A percentile compares a stretch with the other conserved stretches of the same genome.
These are phyloP conservation scores for Platycheirus albimanus DNA, from an alignment of 2,888 invertebrate genomes.

Conservation along the genomic window DNA sequence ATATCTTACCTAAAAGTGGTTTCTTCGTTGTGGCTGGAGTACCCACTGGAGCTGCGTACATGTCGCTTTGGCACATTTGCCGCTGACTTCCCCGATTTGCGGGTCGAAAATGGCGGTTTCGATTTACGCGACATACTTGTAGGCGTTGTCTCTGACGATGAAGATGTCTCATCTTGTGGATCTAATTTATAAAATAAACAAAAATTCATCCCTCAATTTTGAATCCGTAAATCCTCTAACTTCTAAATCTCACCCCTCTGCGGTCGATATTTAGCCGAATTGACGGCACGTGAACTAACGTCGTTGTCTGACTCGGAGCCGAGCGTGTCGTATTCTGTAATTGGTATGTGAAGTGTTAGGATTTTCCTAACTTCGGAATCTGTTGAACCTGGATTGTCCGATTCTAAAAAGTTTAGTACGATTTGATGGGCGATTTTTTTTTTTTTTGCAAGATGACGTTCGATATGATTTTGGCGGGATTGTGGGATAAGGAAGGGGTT, in stretches of 20 bases:
- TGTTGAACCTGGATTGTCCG: slow-evolving; percentile 97
- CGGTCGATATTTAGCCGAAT: slow-evolving; percentile 82
- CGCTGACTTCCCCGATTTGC: slow-evolving; percentile 86
- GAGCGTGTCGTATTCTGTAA: slow-evolving; percentile 95
- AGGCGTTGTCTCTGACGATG: slow-evolving; percentile 90
- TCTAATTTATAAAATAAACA: slow-evolving; percentile 80
- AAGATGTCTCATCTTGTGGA: slow-evolving; percentile 90
- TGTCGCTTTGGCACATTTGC: slow-evolving; percentile 87
- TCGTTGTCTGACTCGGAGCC: slow-evolving; percentile 93
- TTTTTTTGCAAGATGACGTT: slow-evolving; percentile 76
- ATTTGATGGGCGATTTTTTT: slow-evolving; percentile 81
- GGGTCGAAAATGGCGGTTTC: slow-evolving; percentile 88
- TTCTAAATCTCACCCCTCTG: slow-evolving; percentile 81
- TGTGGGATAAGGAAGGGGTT: slow-evolving; percentile 28
- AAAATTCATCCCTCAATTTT: neutral
- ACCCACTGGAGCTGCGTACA: slow-evolving; percentile 90
- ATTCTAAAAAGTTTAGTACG: slow-evolving; percentile 87
- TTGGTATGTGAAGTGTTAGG: slow-evolving; percentile 95
- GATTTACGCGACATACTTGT: slow-evolving; percentile 87
- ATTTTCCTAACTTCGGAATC: slow-evolving; percentile 97
- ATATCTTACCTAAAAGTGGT: slow-evolving; percentile 89
- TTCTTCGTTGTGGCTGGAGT: slow-evolving; percentile 93
- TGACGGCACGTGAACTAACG: slow-evolving; percentile 86
- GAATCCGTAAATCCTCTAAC: too few relatives aligned
- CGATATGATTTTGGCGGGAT: slow-evolving; percentile 60